Conservation (phyloP, 1,140 invertebrate genomes). For the Linepithema humile region DNA sequence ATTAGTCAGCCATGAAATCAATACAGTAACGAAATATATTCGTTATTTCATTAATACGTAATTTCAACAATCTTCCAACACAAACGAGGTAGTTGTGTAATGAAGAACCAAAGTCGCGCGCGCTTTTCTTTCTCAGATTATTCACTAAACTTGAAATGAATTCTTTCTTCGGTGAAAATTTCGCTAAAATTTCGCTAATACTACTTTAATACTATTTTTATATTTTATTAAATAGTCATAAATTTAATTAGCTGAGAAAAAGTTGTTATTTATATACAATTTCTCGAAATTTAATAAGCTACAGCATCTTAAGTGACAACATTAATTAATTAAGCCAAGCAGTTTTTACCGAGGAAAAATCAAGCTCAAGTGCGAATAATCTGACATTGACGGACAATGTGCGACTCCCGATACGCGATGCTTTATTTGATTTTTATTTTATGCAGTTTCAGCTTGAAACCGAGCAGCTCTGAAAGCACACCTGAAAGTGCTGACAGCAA, state of each 20-base stretch:
- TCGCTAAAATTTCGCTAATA: background rate
- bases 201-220: background rate
- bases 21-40: slow-evolving; percentile 2
- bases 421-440: slow-evolving; percentile 96
- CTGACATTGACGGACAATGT: background rate
- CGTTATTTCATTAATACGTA: background rate
- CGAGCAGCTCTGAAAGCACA: slow-evolving; percentile 96
- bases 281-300: slow-evolving; percentile 12
- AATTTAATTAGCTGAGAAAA: slow-evolving; percentile 4
- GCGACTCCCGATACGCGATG: background rate
- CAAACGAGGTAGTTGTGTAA: background rate
- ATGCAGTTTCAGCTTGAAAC: slow-evolving; percentile 98
- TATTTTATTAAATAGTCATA: slow-evolving; percentile 2
- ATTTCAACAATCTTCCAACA: background rate
- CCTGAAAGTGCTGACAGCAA: slow-evolving; percentile 97
- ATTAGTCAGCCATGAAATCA: slow-evolving; percentile 3
- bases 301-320: slow-evolving; percentile 8
- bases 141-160: background rate
- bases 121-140: slow-evolving; percentile 4
- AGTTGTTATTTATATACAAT: background rate
- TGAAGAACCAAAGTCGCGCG: background rate
- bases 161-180: background rate
- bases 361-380: background rate
- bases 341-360: slow-evolving; percentile 45
- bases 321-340: slow-evolving; percentile 26